Base-by-base conservation (phyloP, 1,140 invertebrate species). In the Dicyema japonicum region DNA sequence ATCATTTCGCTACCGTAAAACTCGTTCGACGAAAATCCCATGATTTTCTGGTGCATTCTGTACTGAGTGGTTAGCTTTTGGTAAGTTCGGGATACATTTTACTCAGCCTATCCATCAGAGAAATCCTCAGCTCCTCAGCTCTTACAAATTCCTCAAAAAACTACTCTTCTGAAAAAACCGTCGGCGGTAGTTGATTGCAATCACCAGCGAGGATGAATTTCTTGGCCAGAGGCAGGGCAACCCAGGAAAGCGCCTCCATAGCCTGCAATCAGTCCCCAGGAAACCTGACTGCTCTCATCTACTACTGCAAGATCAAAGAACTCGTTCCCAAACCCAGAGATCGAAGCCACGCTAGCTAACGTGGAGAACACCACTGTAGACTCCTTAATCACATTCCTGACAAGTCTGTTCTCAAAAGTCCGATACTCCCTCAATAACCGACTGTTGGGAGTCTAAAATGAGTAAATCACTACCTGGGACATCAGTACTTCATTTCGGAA, bases 201-300 rank as follows among this genome's bases (percentile, higher is more conserved):
- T 64, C 62, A 16, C 62, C 62, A 34, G 60, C 60, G 32, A 64
- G 38, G 18, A 64, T 39, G 29, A 58, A 48, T 36, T 56, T 54
- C 19, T 40, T 40, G 13, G 46, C 54, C 22, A 36, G 33, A 16
- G 56, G 37, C 13, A 63, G 35, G 2, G 58, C 50, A 27, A 61
- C 55, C 60, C 61, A 63, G 40, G 59, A 62, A 3, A 59, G 54
- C 18, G 57, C 56, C 46, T 64, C 61, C 29, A 60, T 37, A 13
- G 59, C 54, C 47, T 62, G 42, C 1, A 32, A 33, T 18, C 17
- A 32, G n/a, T 3, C 2, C 12, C 27, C 17, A 24, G 28, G 21
- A 11, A 24, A 55, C 52, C 43, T 59, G 57, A 7, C 60, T 61
- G 36, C 60, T 61, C 42, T 64, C 61, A 39, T 64, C 61, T 36